Conservation (phyloP, 2,888 invertebrate genomes). For the Cataglyphis cursor region DNA sequence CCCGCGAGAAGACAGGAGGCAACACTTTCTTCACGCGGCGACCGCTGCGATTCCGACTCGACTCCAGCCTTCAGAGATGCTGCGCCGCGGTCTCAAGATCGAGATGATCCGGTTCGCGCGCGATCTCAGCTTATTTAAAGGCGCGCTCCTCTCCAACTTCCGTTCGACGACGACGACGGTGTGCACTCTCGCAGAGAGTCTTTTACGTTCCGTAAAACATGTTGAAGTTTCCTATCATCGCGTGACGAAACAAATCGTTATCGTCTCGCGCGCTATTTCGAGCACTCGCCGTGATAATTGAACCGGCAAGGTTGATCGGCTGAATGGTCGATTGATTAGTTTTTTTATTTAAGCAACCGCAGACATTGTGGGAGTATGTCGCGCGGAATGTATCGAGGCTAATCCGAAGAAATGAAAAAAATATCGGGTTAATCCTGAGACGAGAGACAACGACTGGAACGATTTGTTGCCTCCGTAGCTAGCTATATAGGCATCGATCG, state of each 20-base stretch:
- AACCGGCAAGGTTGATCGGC: slow-evolving; percentile 19
- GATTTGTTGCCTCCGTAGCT: slow-evolving; percentile 76
- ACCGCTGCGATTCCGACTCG: neutral
- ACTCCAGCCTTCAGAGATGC: slow-evolving; percentile 48
- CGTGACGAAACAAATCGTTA: neutral
- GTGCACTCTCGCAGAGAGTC: neutral
- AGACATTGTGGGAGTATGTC: slow-evolving; percentile 29
- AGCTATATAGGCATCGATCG: slow-evolving; percentile 84
- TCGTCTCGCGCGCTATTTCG: neutral
- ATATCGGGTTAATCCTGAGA: slow-evolving; percentile 78
- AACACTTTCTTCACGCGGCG: slow-evolving; percentile 28
- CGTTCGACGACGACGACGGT: neutral
- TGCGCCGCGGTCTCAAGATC: slow-evolving; percentile 15
- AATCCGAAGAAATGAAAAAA: slow-evolving; percentile 11
- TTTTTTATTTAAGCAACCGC: neutral
- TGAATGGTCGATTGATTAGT: slow-evolving; percentile 2
- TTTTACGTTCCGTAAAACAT: slow-evolving; percentile 11
- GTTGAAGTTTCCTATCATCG: neutral
- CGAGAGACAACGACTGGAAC: slow-evolving; percentile 83
- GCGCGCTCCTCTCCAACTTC: neutral
- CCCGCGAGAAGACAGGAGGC: slow-evolving; percentile 38
- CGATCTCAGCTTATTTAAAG: neutral
- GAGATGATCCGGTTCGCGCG: neutral
- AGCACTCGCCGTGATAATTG: slow-evolving; percentile 5
- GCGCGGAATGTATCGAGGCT: slow-evolving; percentile 31